These are phyloP conservation scores for Nomada lathburiana DNA, from an alignment of 2,888 invertebrate genomes.

Conservation along the genomic window DNA sequence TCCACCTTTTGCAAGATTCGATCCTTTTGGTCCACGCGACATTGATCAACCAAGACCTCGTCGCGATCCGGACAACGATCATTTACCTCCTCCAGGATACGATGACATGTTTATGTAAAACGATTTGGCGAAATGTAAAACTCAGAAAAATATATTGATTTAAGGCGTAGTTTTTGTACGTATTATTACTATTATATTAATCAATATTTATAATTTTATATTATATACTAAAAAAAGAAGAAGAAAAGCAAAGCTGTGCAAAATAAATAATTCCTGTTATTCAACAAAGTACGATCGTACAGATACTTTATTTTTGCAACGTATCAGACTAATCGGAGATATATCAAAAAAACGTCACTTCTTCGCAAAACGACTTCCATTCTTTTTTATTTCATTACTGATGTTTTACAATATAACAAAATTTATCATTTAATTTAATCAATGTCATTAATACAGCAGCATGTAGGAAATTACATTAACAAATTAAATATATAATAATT, in stretches of 20 bases:
- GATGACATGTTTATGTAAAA: conserved; percentile 90
- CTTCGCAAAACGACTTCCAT: conserved; percentile 76
- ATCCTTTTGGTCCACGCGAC: conserved; percentile 91
- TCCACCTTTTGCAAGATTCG: conserved; percentile 93
- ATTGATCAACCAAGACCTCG: conserved; percentile 79
- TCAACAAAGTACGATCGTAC: conserved; percentile 11
- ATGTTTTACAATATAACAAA: conserved; percentile 77
- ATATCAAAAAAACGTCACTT: conserved; percentile 52
- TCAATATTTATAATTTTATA: conserved; percentile 38
- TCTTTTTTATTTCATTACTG: conserved; percentile 75
- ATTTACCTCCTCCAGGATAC: conserved; percentile 91
- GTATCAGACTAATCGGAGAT: conserved; percentile 31
- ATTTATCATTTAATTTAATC: conserved; percentile 70
- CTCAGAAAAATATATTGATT: conserved; percentile 18
- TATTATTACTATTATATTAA: conserved; percentile 8
- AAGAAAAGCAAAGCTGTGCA: conserved; percentile 9
- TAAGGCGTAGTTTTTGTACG: not conserved
- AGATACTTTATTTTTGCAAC: conserved; percentile 36
- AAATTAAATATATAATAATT: conserved; percentile 71
- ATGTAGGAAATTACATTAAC: conserved; percentile 72
- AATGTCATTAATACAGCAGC: conserved; percentile 69
- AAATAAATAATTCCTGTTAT: conserved; percentile 12
- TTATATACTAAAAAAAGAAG: not conserved
- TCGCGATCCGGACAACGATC: conserved; percentile 88
- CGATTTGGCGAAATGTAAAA: not conserved